A percentile compares a stretch with the other conserved stretches of the same genome.
Evolutionary conservation across 2,113 vertebrate species (phyloP).

Genomic region (Perca fluviatilis): DNA sequence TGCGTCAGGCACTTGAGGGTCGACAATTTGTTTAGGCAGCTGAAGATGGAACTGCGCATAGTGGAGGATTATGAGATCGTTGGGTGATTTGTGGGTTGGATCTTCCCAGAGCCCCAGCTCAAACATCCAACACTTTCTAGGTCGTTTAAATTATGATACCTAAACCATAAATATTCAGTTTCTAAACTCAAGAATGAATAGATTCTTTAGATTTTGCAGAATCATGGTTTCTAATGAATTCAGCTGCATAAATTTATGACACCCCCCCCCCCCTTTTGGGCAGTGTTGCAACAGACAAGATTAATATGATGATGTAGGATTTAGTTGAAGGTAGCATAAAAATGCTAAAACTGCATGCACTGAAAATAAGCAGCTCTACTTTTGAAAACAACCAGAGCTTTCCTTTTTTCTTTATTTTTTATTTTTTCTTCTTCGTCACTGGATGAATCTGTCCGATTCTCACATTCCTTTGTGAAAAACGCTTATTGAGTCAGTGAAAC

Average conservation of each 20-base stretch:
- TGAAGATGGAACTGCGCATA: slow-evolving; percentile 77
- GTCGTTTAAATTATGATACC: slow-evolving; percentile 68
- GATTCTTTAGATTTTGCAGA: slow-evolving; percentile 44
- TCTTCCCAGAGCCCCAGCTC: slow-evolving; percentile 53
- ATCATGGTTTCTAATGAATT: slow-evolving; percentile 46
- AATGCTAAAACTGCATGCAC: slow-evolving; percentile 48
- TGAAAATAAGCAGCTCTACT: slow-evolving; percentile 73
- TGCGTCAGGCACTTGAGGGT: slow-evolving; percentile 72
- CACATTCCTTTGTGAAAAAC: slow-evolving; percentile 68
- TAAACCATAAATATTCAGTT: slow-evolving; percentile 45
- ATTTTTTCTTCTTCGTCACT: slow-evolving; percentile 33
- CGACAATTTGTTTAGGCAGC: slow-evolving; percentile 82
- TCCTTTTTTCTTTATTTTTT: slow-evolving; percentile 8
- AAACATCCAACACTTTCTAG: slow-evolving; percentile 44
- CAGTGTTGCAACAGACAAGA: slow-evolving; percentile 68
- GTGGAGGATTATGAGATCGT: slow-evolving; percentile 81
- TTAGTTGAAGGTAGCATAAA: slow-evolving; percentile 54
- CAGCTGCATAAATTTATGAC: slow-evolving; percentile 34
- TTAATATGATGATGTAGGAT: slow-evolving; percentile 59
- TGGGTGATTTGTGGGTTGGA: slow-evolving; percentile 80
- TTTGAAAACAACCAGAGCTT: slow-evolving; percentile 78
- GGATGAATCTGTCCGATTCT: slow-evolving; percentile 59
- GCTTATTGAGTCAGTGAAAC: slow-evolving; percentile 54
- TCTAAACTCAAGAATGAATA: slow-evolving; percentile 52
- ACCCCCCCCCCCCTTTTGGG: neutral